These are phyloP conservation scores for Listrodromus nycthemerus DNA, from an alignment of 2,888 invertebrate genomes.

Conservation along the genomic window DNA sequence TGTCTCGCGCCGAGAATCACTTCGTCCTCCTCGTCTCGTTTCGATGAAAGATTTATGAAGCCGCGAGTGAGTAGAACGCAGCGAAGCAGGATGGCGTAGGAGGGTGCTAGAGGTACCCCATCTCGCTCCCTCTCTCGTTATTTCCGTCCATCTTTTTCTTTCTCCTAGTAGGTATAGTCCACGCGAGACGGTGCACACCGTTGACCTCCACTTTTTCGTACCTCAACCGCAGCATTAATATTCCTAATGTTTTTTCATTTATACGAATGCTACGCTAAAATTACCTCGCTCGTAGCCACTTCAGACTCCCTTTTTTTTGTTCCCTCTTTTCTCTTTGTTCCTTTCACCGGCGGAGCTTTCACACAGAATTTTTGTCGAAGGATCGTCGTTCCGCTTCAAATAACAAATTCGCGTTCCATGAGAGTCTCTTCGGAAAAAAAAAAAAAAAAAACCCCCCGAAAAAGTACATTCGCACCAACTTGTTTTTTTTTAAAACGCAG, in stretches of 20 bases:
- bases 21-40: constrained; percentile 55
- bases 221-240: constrained; percentile 58
- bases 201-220: constrained; percentile 55
- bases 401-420: not conserved
- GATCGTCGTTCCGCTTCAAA: constrained; percentile 17
- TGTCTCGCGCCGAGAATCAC: constrained; percentile 53
- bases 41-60: constrained; percentile 80
- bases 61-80: constrained; percentile 47
- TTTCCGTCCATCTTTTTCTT: not conserved
- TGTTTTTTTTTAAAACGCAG: not conserved
- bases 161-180: constrained; percentile 43
- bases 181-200: constrained; percentile 50
- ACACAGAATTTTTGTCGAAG: constrained; percentile 36
- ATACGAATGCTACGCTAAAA: constrained; percentile 38
- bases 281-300: constrained; percentile 26
- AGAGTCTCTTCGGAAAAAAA: not conserved
- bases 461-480: not conserved
- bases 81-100: constrained; percentile 15
- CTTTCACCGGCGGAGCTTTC: constrained; percentile 23
- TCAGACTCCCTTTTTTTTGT: constrained; percentile 31
- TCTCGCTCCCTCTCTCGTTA: not conserved
- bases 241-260: constrained; percentile 52
- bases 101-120: constrained; percentile 40
- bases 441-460: not conserved
- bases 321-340: constrained; percentile 13